Conservation (phyloP, 1,140 invertebrate species). For the Pseudachorutes palmiensis region DNA sequence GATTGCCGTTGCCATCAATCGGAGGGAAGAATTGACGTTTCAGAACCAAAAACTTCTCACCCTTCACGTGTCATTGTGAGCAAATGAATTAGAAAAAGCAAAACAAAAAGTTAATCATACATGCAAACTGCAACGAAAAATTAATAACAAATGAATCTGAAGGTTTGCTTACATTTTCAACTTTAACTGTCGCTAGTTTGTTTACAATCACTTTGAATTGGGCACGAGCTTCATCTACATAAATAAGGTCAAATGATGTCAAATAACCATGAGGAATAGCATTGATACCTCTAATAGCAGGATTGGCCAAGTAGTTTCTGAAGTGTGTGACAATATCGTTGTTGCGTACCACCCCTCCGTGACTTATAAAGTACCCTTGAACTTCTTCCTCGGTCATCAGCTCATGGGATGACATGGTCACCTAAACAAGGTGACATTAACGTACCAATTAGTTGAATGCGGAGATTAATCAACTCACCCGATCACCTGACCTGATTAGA, state of each 20-base stretch:
- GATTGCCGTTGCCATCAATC: conserved; percentile 33
- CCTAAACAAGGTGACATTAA: not conserved
- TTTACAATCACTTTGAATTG: conserved; percentile 88
- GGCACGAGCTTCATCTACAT: conserved; percentile 69
- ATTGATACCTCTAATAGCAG: conserved; percentile 30
- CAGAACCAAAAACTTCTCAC: conserved; percentile 36
- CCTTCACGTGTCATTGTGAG: conserved; percentile 21
- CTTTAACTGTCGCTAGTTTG: conserved; percentile 67
- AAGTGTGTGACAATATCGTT: conserved; percentile 37
- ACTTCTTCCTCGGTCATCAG: conserved; percentile 36
- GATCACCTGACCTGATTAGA: too few species aligned
- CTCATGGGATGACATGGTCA: not conserved
- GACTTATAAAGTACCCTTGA: conserved; percentile 33
- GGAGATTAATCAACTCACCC: too few species aligned
- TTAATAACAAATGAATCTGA: conserved; percentile 33
- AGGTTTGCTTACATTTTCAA: conserved; percentile 44
- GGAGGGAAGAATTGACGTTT: conserved; percentile 36
- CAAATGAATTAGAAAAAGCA: conserved; percentile 7
- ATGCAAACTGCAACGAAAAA: conserved; percentile 6
- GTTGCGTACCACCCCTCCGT: conserved; percentile 36
- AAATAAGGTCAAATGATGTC: conserved; percentile 33
- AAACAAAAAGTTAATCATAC: conserved; percentile 1
- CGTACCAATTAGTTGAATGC: too few species aligned
- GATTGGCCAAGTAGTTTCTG: conserved; percentile 33
- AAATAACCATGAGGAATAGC: not conserved